Conservation (phyloP, 2,888 invertebrate genomes). For the Tetranychus piercei region DNA sequence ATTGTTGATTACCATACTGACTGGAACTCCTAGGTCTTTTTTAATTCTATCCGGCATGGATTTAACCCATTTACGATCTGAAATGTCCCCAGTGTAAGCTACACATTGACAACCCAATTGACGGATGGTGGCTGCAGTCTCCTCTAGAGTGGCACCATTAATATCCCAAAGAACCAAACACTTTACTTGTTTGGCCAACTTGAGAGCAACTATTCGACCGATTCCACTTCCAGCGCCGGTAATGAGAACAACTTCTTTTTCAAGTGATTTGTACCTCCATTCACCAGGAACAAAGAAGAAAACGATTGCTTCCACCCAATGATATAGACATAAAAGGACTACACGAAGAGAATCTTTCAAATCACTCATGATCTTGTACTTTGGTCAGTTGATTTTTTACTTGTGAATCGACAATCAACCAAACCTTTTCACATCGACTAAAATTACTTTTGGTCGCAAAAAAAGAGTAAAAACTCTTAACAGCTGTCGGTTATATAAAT, state of each 20-base stretch:
- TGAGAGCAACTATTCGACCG: slow-evolving; percentile 53
- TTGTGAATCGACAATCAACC: too few species aligned
- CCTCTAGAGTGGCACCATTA: slow-evolving; percentile 56
- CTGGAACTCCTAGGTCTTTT: slow-evolving; percentile 52
- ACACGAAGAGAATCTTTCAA: not conserved
- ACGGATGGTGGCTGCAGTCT: slow-evolving; percentile 53
- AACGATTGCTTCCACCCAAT: slow-evolving; percentile 8
- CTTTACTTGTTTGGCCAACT: slow-evolving; percentile 47
- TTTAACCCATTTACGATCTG: slow-evolving; percentile 60
- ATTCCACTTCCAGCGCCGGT: slow-evolving; percentile 82
- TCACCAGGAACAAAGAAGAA: not conserved
- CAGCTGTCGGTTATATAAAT: too few species aligned
- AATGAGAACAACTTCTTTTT: slow-evolving; percentile 50
- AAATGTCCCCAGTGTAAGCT: slow-evolving; percentile 63
- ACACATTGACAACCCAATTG: slow-evolving; percentile 50
- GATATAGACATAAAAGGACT: not conserved
- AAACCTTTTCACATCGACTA: not conserved
- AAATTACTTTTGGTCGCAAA: not conserved
- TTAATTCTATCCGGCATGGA: slow-evolving; percentile 52
- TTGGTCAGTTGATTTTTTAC: too few species aligned
- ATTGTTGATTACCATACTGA: slow-evolving; percentile 72
- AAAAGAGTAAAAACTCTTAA: too few species aligned
- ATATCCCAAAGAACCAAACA: slow-evolving; percentile 50
- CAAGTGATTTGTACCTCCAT: not conserved
- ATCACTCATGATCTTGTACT: not conserved